These are phyloP conservation scores for Zophobas atratus DNA, from an alignment of 1,140 invertebrate genomes.

Conservation along the genomic window DNA sequence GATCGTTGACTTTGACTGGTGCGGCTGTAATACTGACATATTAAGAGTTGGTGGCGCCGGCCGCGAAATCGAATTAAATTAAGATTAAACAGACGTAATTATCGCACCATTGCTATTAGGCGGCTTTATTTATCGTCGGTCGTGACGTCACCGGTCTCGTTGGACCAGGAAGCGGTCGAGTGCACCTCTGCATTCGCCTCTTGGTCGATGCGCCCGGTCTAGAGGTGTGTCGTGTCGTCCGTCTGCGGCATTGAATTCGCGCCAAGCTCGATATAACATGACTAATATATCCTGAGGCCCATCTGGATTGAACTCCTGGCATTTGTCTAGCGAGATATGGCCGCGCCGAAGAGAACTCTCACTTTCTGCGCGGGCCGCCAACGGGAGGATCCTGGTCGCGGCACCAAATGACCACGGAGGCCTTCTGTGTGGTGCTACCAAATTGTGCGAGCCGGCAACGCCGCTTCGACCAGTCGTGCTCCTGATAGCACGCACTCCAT, in stretches of 20 bases:
- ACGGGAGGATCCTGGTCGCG: background rate
- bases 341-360: slow-evolving; percentile 31
- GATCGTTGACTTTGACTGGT: slow-evolving; percentile 51
- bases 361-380: slow-evolving; percentile 11
- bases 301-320: slow-evolving; percentile 63
- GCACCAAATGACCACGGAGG: background rate
- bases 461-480: too few relatives aligned
- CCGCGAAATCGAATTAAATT: slow-evolving; percentile 59
- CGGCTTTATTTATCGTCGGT: slow-evolving; percentile 56
- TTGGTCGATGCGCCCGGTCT: slow-evolving; percentile 41
- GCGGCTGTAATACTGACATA: slow-evolving; percentile 54
- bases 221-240: slow-evolving; percentile 64
- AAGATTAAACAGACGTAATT: slow-evolving; percentile 60
- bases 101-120: slow-evolving; percentile 56
- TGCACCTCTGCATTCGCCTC: slow-evolving; percentile 33
- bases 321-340: slow-evolving; percentile 58
- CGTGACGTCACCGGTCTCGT: background rate
- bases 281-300: slow-evolving; percentile 66
- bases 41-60: slow-evolving; percentile 55
- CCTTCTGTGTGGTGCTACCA: too few relatives aligned
- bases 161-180: slow-evolving; percentile 18
- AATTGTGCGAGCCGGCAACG: background rate
- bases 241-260: slow-evolving; percentile 63
- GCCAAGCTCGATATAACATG: slow-evolving; percentile 65
- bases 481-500: slow-evolving; percentile 23